A percentile compares a stretch with the other conserved stretches of the same genome.
These are phyloP conservation scores for Tricholaema leucomelas DNA, from an alignment of 2,113 vertebrate species.

Conservation along the genomic window DNA sequence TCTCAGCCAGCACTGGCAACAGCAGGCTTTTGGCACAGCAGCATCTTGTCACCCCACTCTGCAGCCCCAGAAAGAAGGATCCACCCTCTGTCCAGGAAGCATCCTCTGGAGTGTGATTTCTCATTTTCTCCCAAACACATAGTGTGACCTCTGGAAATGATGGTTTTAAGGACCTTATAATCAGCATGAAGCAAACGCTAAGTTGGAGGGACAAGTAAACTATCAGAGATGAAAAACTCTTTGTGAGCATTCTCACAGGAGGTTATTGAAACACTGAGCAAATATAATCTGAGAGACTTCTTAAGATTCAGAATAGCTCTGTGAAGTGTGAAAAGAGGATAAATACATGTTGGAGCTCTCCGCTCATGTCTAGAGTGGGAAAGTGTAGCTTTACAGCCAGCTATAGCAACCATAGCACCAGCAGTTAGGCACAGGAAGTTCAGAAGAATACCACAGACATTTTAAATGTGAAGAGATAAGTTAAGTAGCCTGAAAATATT, in stretches of 20 bases:
- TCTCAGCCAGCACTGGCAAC: neutral
- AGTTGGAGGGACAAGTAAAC: neutral
- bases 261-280: neutral
- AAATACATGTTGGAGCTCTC: neutral
- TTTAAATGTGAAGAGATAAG: slow-evolving; percentile 25
- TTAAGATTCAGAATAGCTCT: neutral
- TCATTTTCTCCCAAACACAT: neutral
- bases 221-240: neutral
- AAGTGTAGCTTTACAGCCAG: neutral
- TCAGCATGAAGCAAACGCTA: neutral
- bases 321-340: neutral
- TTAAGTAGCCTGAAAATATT: neutral
- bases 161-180: neutral
- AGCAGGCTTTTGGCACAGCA: neutral
- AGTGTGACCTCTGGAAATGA: neutral
- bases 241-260: neutral
- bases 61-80: neutral
- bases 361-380: neutral
- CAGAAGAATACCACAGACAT: slow-evolving; percentile 57
- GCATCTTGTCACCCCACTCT: accelerated
- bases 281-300: neutral
- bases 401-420: neutral
- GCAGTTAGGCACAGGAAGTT: slow-evolving; percentile 63
- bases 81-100: accelerated
- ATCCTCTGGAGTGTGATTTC: neutral